Base-by-base conservation (phyloP, 1,140 invertebrate genomes). In the fruit fly (Drosophila melanogaster) region DNA sequence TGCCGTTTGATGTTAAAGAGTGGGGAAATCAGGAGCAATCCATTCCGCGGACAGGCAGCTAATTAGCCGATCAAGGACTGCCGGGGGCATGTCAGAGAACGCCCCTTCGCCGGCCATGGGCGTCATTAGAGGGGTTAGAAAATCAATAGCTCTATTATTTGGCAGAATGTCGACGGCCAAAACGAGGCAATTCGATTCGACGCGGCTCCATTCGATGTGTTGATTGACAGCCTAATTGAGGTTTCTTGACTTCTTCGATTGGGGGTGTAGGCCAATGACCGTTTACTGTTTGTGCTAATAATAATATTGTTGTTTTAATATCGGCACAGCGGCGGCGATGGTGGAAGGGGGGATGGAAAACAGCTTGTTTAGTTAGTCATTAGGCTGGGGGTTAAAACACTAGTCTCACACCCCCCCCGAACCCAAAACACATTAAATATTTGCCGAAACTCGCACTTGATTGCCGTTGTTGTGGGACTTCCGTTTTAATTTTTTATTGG, bases 141-240 rank as follows among this genome's bases (percentile, higher is more conserved):
- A 87, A 87, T 87, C 84, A 87, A 87, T 87, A 89, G 84, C 79
- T 79, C 80, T 79, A 84, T 87, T 89, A 87, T 87, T 79, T 73
- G 60, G 76, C 76, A 43, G 74, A 70, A 69, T 70, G 80, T 59
- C 67, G 40, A 17, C 50, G 58, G 46, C 35, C 11, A 26, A 43
- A 53, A 24, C n/a, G 62, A 53, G 44, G 57, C 77, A 43, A 59
- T 38, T 47, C 44, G 65, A 66, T 57, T 44, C 40, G 19, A 37
- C 19, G 44, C 35, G 40, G 33, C 51, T 70, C 50, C 35, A 55
- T 57, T 56, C 33, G 65, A 70, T 70, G 75, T 78, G 77, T 80
- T 87, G 84, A 87, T 87, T 87, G 84, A 87, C 84, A 89, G 79
- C 84, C 76, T 74, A 87, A 89, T 87, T 87, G 84, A 89, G 84